These are phyloP conservation scores for Chionoecetes opilio DNA, from an alignment of 1,140 invertebrate genomes.

Conservation along the genomic window DNA sequence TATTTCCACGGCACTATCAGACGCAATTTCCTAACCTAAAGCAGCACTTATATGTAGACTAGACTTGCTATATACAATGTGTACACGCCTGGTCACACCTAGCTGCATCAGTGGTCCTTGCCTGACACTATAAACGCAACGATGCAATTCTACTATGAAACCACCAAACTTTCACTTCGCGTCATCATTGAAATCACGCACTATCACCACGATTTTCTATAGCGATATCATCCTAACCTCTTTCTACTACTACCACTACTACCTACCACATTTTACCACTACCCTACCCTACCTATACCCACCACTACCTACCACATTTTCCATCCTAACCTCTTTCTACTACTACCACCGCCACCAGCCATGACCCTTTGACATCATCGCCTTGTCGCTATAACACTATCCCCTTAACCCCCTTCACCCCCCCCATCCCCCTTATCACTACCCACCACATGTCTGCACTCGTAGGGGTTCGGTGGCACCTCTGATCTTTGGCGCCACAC, in stretches of 20 bases:
- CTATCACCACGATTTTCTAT: not conserved
- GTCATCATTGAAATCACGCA: not conserved
- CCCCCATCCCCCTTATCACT: not conserved
- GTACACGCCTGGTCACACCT: too few species aligned
- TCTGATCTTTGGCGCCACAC: constrained; percentile 4
- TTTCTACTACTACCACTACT: too few species aligned
- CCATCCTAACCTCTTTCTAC: too few species aligned
- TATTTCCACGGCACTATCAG: not conserved
- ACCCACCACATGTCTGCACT: not conserved
- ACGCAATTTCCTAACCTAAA: not conserved
- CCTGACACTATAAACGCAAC: too few species aligned
- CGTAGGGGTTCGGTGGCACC: not conserved
- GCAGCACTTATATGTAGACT: not conserved
- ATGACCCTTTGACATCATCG: too few species aligned
- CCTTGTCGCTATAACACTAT: not conserved
- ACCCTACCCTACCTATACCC: too few species aligned
- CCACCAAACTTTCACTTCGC: not conserved
- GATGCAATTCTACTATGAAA: too few species aligned
- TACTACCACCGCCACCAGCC: too few species aligned
- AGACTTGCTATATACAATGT: too few species aligned
- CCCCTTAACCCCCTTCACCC: not conserved
- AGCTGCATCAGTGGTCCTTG: too few species aligned
- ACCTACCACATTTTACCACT: too few species aligned
- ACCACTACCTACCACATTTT: too few species aligned
- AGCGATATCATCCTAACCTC: not conserved